Conservation (phyloP, 2,888 invertebrate genomes). For the Slavum lentiscoides region DNA sequence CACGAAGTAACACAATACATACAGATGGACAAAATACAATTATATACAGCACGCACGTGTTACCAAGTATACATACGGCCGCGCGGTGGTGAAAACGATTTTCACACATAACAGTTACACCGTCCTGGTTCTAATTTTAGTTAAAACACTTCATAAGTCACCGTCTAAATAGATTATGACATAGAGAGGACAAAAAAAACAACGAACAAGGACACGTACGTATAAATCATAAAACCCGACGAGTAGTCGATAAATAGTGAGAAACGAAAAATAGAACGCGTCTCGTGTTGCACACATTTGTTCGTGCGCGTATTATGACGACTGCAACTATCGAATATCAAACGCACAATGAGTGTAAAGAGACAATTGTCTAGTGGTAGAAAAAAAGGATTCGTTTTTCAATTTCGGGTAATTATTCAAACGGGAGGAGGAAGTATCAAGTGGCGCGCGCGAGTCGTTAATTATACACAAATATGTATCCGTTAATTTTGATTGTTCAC, state of each 20-base stretch:
- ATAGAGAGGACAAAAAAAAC: neutral
- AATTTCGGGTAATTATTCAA: neutral
- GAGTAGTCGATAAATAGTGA: neutral
- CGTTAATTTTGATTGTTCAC: neutral
- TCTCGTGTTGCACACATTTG: slow-evolving; percentile 10
- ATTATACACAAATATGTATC: neutral
- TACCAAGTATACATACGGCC: no score
- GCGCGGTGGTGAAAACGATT: neutral
- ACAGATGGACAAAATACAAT: no score
- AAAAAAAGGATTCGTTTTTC: slow-evolving; percentile 17
- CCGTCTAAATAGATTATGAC: neutral
- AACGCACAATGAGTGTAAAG: neutral
- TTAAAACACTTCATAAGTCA: neutral
- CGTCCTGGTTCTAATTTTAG: slow-evolving; percentile 8
- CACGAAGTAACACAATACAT: no score
- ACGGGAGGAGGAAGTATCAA: neutral
- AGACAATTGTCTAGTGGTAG: neutral
- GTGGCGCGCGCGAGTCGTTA: neutral
- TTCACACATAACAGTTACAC: neutral
- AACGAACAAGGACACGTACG: neutral
- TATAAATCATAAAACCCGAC: slow-evolving; percentile 2
- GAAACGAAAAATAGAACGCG: slow-evolving; percentile 3
- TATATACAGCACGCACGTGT: no score
- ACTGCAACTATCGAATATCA: neutral
- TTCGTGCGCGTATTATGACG: neutral